Base-by-base conservation (phyloP, 2,797 vertebrate species). In the Hybognathus amarus region DNA sequence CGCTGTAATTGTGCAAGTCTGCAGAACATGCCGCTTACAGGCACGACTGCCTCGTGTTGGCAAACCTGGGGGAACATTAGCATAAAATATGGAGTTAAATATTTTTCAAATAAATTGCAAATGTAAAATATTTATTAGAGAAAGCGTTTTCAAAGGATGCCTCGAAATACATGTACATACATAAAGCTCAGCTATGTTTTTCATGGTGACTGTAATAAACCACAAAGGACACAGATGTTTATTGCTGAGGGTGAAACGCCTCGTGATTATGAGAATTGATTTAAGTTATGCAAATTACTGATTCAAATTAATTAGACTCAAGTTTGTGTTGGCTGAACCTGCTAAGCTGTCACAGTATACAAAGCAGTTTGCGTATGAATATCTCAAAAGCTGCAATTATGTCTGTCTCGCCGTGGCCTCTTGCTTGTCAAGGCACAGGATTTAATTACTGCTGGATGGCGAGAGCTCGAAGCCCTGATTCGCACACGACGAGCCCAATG, bases 251-350 rank as follows among this genome's bases (percentile, higher is more conserved):
- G 70, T 82, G 70, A 88, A 87, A 87, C 22, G 83, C 87, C 86
- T 90, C 74, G 82, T 87, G 87, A 88, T 89, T 85, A 89, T 73
- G 84, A 87, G 85, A 92, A 91, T 88, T 82, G 80, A 92, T 92
- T 90, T 84, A 91, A n/a, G 88, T 90, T 90, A 92, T 91, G 91
- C 89, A 92, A 91, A 92, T 90, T 88, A 85, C 30, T 8, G 79
- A 89, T 89, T 91, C 85, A 87, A 88, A 92, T 93, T 87, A 90
- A 91, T 91, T 89, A 90, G 86, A 91, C 87, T 83, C 73, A 83
- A 88, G 89, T 91, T 88, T 92, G 88, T 88, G 89, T 89, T 87
- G 89, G 86, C 86, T 91, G 87, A 90, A 89, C 85, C 85, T 90
- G 85, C 52, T 66, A 86, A 88, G 81, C 87, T 89, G 87, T 85